Base-by-base conservation (phyloP, 2,888 invertebrate species). In the Mesoligia furuncula region DNA sequence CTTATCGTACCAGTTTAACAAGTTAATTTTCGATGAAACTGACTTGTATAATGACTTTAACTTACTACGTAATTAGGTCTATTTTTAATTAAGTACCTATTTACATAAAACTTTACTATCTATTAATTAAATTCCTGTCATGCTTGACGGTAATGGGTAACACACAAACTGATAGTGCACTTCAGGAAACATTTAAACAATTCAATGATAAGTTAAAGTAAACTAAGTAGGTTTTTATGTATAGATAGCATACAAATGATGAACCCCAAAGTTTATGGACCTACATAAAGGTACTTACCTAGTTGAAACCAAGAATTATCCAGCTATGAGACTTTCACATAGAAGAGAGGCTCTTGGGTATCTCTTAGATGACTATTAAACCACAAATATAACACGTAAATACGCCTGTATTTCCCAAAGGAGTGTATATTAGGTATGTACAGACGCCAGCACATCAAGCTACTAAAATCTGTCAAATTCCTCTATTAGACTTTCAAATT, bases 141-240 rank as follows among this genome's bases (percentile, higher is more conserved):
- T 64, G 81, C 57, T 48, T 24, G 24, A 42, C 17, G 13, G 4
- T 75, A 77, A 84, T 72, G 54, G 61, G 20, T 69, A 31, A 62
- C 48, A 72, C 45, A 15, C 39, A 48, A 69, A 61, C n/a, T 24
- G 69, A 72, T 84, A 83, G 61, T 24, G 62, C 82, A 51, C 77
- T 15, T 36, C 71, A 36, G 71, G 81, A 81, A 85, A 85, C 73
- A 24, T 57, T 67, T 57, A 69, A 62, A 51, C 15, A 79, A 65
- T 71, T 71, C 45, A 27, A 42, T 39, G 85, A 85, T 83, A 83
- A 70, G 51, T 59, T 59, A 42, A 83, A 67, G 62, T 64, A 54
- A 51, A 66, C 68, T 57, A 36, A n/a, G n/a, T n/a, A n/a, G 61
- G 79, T 73, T 57, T 57, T 15, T 39, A 39, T 2, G 3, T 17